Percentiles rank a stretch among this genome's conserved stretches.
These are phyloP conservation scores for Xanthia icteritia DNA, from an alignment of 2,888 invertebrate species.

Conservation along the genomic window DNA sequence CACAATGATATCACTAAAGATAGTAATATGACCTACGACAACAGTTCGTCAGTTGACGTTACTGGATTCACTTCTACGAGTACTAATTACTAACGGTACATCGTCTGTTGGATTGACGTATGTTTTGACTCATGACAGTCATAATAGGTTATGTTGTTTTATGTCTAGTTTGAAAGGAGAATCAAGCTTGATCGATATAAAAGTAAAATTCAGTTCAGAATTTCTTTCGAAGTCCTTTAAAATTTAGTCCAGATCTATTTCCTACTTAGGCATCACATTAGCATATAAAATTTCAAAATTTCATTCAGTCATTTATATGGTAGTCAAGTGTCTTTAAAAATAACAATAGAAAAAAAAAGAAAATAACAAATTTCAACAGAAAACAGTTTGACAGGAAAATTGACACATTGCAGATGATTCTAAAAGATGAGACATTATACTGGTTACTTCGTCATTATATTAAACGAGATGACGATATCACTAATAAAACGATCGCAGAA, in stretches of 20 bases:
- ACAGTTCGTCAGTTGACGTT: conserved; percentile 15
- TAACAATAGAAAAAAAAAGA: not conserved
- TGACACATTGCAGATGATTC: too few species aligned
- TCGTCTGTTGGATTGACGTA: conserved; percentile 16
- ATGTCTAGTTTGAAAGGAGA: not conserved
- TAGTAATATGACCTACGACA: conserved; percentile 42
- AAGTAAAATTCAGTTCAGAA: not conserved
- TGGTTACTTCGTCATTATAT: not conserved
- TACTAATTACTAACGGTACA: conserved; percentile 43
- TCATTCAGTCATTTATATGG: too few species aligned
- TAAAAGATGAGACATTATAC: not conserved
- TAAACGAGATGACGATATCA: not conserved
- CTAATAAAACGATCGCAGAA: not conserved
- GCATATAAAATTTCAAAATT: not conserved
- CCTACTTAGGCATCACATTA: not conserved
- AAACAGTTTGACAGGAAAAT: not conserved
- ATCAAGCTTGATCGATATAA: not conserved
- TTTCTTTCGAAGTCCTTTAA: not conserved
- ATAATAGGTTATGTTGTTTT: not conserved
- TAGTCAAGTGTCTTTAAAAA: not conserved
- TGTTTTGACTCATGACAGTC: conserved; percentile 16
- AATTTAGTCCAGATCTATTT: not conserved
- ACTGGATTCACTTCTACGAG: not conserved
- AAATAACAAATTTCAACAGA: not conserved
- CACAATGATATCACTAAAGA: conserved; percentile 10